phyloP scores from a whole-genome alignment of 2,888 invertebrate genomes.

The Adineta ricciae region DNA sequence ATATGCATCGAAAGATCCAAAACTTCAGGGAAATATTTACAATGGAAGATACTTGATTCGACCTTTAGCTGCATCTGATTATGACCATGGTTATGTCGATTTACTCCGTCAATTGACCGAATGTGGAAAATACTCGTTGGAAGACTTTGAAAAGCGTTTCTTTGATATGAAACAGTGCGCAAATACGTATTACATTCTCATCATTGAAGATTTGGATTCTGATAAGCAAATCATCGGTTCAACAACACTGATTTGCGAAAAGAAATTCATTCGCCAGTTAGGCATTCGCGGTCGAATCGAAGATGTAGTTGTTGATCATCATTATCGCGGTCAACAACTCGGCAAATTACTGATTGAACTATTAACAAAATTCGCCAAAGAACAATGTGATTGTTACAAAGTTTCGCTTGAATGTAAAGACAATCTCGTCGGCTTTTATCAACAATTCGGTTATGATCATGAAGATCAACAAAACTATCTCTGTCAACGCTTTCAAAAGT shows the following conservation, averaged over 20 bases:
- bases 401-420: slow-evolving; percentile 32
- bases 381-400: slow-evolving; percentile 27
- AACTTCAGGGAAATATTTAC: background rate
- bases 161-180: slow-evolving; percentile 27
- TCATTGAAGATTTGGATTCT: slow-evolving; percentile 26
- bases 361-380: slow-evolving; percentile 4
- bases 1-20: background rate
- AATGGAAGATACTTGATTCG: background rate
- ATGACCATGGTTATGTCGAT: slow-evolving; percentile 21
- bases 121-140: slow-evolving; percentile 12
- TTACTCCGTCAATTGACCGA: slow-evolving; percentile 21
- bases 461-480: slow-evolving; percentile 33
- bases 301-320: slow-evolving; percentile 30
- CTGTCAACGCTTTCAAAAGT: slow-evolving; percentile 22
- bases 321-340: slow-evolving; percentile 27
- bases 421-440: slow-evolving; percentile 16
- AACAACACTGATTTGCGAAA: slow-evolving; percentile 27
- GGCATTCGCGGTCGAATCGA: slow-evolving; percentile 29
- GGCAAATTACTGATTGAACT: slow-evolving; percentile 26
- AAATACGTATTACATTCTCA: slow-evolving; percentile 29
- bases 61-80: slow-evolving; percentile 26
- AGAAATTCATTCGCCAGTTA: slow-evolving; percentile 31
- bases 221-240: slow-evolving; percentile 21
- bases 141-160: slow-evolving; percentile 29
- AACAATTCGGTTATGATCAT: slow-evolving; percentile 25